Base-by-base conservation (phyloP, 2,113 vertebrate species). In the Columba livia region DNA sequence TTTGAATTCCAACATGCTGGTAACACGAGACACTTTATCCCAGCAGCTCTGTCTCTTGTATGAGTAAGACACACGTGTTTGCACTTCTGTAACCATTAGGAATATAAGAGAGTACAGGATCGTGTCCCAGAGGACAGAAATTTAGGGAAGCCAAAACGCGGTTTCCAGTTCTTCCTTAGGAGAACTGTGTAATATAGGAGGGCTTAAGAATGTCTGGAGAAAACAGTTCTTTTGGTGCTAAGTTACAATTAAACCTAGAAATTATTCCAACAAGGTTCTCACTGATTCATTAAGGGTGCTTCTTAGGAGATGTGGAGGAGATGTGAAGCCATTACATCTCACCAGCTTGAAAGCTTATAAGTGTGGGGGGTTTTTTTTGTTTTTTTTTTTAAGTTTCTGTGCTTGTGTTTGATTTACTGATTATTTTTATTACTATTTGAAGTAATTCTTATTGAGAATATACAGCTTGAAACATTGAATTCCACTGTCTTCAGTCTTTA, bases 361-460 rank as follows among this genome's bases (percentile, higher is more conserved):
- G 34, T 24, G 26, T 5, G 4, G 1, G 26, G 10, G 1, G 1
- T 3, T 24, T 62, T 38, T 8, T 65, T 74, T 53, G 29, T 38
- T 48, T 88, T 84, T 26, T 62, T 47, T 38, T 50, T 62, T 57
- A 58, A 34, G 14, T 56, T 72, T 75, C 62, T 84, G n/a, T 67
- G 58, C 54, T 67, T 86, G n/a, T 62, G 32, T 70, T 79, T 86
- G 48, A 38, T 50, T 54, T 67, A 25, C 31, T 58, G 31, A 28
- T 64, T 32, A 42, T 38, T 88, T 61, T 38, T n/a, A 21, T 62
- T 57, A 53, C 29, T 62, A 78, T 72, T 81, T 57, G 9, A 56
- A 91, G n/a, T 69, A 84, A 47, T 53, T 86, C 26, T 66, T 79
- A 36, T 0, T 64, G 54, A 51, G 18, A 87, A 38, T 12, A 7